Evolutionary conservation across 37 sponge, comb jelly and placozoan species (phyloP), one percentile per base, ranked within the genome.

Genomic region (Dysidea cf. avara): DNA sequence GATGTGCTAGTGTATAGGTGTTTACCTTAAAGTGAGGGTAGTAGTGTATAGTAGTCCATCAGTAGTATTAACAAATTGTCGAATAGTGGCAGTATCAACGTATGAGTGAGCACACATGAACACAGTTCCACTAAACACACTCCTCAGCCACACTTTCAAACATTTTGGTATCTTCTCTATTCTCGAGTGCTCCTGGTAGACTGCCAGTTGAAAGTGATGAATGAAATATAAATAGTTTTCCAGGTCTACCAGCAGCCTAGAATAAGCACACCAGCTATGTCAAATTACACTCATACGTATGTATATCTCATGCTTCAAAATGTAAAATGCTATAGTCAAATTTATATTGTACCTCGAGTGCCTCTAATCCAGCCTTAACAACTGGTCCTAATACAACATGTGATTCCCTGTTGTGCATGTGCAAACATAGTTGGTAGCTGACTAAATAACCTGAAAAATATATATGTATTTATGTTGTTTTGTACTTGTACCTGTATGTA

Each of bases 171-270:
- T 98, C 99, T 68, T 83, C 47, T 24, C 96, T 78, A 73, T 92
- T 88, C 86, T 94, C 92, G 50, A 98, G 84, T 38, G 76, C 74
- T 0, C 99, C 99, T 1, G 99, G 95, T 14, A 68, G 90, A 38
- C 48, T 66, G 36, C 63, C 82, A 28, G 83, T 77, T 1, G 99
- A 96, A 13, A 98, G 84, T 38, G 76, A 77, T 32, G 87, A 76
- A 71, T 95, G 92, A 77, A 98, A 98, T 56, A 98, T 75, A 67
- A 95, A 72, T 37, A 98, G 68, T 22, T 92, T 89, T 7, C 99
- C 99, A 78, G 82, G 85, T 9, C 86, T 58, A 1, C 82, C 81
- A 32, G 92, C 89, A 31, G 92, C 92, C 86, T 92, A 39, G 3
- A 38, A 56, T 22, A 21, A 49, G 43, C 36, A 64, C 14, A 21